Conservation (phyloP, 2,113 vertebrate genomes). For the Carlito syrichta region DNA sequence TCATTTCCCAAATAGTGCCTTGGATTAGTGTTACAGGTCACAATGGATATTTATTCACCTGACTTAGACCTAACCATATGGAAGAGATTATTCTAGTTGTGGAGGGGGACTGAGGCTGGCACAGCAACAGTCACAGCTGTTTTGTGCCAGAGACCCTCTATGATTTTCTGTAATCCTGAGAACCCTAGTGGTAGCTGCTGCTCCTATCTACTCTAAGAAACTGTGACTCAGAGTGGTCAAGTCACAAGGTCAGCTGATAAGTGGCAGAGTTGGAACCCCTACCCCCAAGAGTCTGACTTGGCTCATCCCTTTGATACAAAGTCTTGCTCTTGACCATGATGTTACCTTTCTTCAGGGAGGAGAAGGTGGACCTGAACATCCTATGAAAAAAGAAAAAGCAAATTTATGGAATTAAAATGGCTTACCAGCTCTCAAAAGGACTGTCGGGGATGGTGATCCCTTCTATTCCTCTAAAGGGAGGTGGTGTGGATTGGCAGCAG, state of each 20-base stretch:
- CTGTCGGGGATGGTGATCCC: accelerated
- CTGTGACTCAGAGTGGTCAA: neutral
- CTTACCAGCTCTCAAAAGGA: neutral
- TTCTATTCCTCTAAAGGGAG: neutral
- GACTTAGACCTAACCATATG: neutral
- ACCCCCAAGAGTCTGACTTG: neutral
- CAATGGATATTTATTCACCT: neutral
- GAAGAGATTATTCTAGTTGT: neutral
- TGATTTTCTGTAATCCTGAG: neutral
- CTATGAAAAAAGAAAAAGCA: neutral
- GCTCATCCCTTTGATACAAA: no score
- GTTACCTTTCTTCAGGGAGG: neutral
- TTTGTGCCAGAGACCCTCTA: accelerated
- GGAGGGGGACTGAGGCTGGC: neutral
- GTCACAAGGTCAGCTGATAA: neutral
- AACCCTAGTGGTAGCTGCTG: neutral
- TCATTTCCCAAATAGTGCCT: neutral
- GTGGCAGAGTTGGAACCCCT: neutral
- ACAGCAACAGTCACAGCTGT: neutral
- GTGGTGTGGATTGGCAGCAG: neutral
- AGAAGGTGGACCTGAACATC: neutral
- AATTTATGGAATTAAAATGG: neutral
- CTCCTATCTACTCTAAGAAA: neutral
- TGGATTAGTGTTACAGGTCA: neutral
- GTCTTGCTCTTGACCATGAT: neutral